A percentile compares a stretch with the other conserved stretches of the same genome.
Evolutionary conservation across 37 sponge, comb jelly and placozoan genomes (phyloP).

Genomic region (Agelas oroides): DNA sequence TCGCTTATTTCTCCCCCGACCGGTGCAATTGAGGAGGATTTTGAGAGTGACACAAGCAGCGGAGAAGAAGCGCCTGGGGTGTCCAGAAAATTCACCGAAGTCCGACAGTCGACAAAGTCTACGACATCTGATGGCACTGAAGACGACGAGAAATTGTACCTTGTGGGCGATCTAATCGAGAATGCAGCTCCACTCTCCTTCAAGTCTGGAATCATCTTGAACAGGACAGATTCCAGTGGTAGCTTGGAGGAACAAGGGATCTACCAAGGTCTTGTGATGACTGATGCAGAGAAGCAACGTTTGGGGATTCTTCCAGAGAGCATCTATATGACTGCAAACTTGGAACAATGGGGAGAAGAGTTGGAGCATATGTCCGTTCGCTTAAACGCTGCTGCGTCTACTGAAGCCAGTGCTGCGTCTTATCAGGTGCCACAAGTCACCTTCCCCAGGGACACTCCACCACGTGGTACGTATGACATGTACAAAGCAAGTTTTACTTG

Average conservation of each 20-base stretch:
- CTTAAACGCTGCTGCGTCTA: neutral
- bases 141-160: neutral
- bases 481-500: too few species aligned
- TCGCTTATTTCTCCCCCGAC: too few species aligned
- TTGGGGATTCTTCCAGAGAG: slow-evolving; percentile 51
- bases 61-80: too few species aligned
- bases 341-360: neutral
- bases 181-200: neutral
- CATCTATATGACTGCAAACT: slow-evolving; percentile 52
- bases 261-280: slow-evolving; percentile 48
- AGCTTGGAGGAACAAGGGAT: slow-evolving; percentile 10
- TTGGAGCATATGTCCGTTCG: slow-evolving; percentile 14
- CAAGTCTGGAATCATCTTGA: neutral
- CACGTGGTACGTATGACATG: too few species aligned
- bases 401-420: too few species aligned
- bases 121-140: neutral
- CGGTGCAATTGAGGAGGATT: too few species aligned
- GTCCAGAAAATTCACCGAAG: neutral
- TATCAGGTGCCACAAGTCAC: too few species aligned
- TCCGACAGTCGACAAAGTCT: neutral
- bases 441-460: too few species aligned
- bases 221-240: neutral
- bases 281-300: slow-evolving; percentile 12
- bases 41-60: too few species aligned
- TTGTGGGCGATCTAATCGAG: neutral